Percentiles rank a stretch among this genome's conserved stretches.
These are phyloP conservation scores for Cavia porcellus DNA, from an alignment of 2,113 vertebrate genomes.

Conservation along the genomic window DNA sequence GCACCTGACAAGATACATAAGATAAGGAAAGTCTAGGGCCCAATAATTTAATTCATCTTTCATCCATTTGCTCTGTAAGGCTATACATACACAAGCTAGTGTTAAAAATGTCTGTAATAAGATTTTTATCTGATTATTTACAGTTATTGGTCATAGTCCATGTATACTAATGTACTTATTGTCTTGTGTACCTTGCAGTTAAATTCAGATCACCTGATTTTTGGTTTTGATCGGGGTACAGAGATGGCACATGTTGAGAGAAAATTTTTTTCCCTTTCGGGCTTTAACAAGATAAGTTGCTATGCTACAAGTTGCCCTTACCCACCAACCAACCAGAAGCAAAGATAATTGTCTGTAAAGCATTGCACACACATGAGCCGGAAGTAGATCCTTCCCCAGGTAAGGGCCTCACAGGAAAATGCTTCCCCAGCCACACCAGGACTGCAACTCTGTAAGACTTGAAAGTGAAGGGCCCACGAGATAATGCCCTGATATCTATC, in stretches of 20 bases:
- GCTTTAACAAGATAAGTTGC: constrained; percentile 20
- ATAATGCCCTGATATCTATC: not conserved
- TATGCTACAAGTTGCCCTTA: not conserved
- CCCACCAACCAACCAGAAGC: not conserved
- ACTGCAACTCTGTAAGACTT: not conserved
- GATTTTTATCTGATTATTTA: not conserved
- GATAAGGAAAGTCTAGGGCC: not conserved
- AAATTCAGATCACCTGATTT: constrained; percentile 2
- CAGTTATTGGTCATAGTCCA: not conserved
- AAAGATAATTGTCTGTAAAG: not conserved
- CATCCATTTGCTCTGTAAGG: not conserved
- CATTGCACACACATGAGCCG: not conserved
- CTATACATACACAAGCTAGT: not conserved
- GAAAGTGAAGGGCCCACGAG: not conserved
- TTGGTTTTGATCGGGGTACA: not conserved
- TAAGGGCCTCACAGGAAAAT: not conserved
- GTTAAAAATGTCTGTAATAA: constrained; percentile 30
- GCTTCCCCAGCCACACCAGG: not conserved
- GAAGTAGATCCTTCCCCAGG: not conserved
- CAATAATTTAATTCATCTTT: not conserved
- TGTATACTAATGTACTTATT: not conserved
- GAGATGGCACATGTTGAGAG: not conserved
- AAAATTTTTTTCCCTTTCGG: not conserved
- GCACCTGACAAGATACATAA: not conserved
- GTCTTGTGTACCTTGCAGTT: not conserved